A percentile compares a stretch with the other conserved stretches of the same genome.
These are phyloP conservation scores for Archivesica marissinica DNA, from an alignment of 1,140 invertebrate genomes.

Conservation along the genomic window DNA sequence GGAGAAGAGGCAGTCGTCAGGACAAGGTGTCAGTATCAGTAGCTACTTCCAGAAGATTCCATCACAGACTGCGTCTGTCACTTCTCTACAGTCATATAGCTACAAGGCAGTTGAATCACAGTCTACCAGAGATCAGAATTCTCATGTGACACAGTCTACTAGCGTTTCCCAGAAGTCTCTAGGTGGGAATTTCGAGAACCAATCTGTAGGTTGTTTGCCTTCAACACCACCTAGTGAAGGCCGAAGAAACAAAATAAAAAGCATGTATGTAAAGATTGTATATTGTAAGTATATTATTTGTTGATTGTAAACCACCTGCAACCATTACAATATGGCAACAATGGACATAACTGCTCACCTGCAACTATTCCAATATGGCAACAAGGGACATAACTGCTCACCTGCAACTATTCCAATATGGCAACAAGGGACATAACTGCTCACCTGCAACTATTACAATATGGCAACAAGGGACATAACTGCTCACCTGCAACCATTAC, in stretches of 20 bases:
- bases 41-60: conserved; percentile 44
- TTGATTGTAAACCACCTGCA: background rate
- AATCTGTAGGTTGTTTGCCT: background rate
- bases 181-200: background rate
- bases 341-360: too few species aligned
- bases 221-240: conserved; percentile 33
- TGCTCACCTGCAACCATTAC: too few species aligned
- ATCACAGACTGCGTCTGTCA: background rate
- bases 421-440: too few species aligned
- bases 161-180: background rate
- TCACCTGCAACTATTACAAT: too few species aligned
- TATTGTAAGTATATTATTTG: background rate
- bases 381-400: too few species aligned
- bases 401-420: too few species aligned
- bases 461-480: too few species aligned
- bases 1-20: conserved; percentile 19
- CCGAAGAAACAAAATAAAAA: conserved; percentile 31
- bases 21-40: conserved; percentile 35
- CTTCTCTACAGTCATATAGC: background rate
- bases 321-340: too few species aligned
- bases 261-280: too few species aligned
- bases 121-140: background rate
- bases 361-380: too few species aligned
- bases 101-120: background rate
- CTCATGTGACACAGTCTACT: background rate